Conservation (phyloP, 2,797 vertebrate species). For the Hydrophis major region DNA sequence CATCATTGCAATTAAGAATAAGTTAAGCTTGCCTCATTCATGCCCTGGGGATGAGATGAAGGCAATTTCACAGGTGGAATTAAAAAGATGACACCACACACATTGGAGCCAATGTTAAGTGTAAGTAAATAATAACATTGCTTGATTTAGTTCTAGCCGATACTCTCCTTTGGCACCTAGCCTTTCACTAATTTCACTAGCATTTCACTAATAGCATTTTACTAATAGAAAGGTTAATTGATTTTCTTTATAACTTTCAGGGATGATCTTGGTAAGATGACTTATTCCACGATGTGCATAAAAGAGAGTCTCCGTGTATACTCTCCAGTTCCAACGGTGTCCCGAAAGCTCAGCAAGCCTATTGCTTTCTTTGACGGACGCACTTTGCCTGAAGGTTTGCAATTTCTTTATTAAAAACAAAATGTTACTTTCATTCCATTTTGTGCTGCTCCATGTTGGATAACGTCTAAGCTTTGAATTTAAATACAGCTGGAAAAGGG, state of each 20-base stretch:
- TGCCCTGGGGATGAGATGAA: neutral
- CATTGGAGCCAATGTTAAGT: neutral
- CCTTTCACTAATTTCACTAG: neutral
- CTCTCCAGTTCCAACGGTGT: constrained; percentile 74
- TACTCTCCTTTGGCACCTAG: neutral
- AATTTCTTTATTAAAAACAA: neutral
- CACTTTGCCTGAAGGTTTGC: constrained; percentile 72
- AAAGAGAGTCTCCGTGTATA: constrained; percentile 80
- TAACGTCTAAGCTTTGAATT: neutral
- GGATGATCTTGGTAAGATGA: constrained; percentile 79
- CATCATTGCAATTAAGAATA: neutral
- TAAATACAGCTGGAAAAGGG: neutral
- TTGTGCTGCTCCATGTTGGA: neutral
- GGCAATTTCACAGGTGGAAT: neutral
- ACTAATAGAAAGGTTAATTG: neutral
- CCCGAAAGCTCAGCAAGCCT: constrained; percentile 68
- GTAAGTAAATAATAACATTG: neutral
- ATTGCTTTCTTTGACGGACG: constrained; percentile 79
- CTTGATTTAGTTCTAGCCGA: neutral
- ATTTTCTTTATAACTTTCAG: constrained; percentile 51
- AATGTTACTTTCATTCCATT: neutral
- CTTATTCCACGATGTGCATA: constrained; percentile 85
- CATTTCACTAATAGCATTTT: neutral
- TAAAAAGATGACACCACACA: neutral
- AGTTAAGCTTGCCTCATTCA: neutral